Base-by-base conservation (phyloP, 2,888 invertebrate species). In the Pasiphila rectangulata region DNA sequence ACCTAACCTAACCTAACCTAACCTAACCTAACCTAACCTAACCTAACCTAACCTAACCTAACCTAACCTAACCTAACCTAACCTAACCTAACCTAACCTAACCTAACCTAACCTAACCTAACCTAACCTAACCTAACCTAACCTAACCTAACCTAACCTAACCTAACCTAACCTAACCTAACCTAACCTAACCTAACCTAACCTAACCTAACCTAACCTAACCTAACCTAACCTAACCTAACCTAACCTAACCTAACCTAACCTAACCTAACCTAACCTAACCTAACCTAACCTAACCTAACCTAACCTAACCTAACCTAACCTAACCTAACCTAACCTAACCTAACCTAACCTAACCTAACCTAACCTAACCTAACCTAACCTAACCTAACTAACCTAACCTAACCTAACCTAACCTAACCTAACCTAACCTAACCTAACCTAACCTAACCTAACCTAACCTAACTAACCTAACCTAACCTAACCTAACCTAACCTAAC, bases 341-440 rank as follows among this genome's bases (percentile, higher is more conserved):
- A 53, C 57, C 54, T 53, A 57, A 57, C 54, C 54, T 53, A 57
- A 52, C 55, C 50, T 50, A 50, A 50, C 50, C 51, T 51, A 51
- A 49, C 51, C n/a, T 49, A 55, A 53, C 52, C 48, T 46, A 54
- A 52, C 52, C 48, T 51, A 54, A 49, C 48, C 54, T 54, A 54
- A 56, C 55, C 55, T 56, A 56, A 56, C 56, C 56, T 56, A 56
- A 56, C 55, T 56, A 55, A 52, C 55, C 55, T 55, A 55, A 55
- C 55, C 55, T 55, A 55, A 55, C 55, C 55, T 54, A 55, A 54
- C 51, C 50, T 47, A 50, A 46, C 54, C 54, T 47, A 50, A 50
- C 51, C 47, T 47, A 56, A 52, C 52, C 52, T 51, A 49, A 46
- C 51, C 49, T 46, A 49, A 51, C 55, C 49, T 49, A 51, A 46